A percentile compares a stretch with the other conserved stretches of the same genome.
These are phyloP conservation scores for Periophthalmus modestus DNA, from an alignment of 2,113 vertebrate species.

Conservation along the genomic window DNA sequence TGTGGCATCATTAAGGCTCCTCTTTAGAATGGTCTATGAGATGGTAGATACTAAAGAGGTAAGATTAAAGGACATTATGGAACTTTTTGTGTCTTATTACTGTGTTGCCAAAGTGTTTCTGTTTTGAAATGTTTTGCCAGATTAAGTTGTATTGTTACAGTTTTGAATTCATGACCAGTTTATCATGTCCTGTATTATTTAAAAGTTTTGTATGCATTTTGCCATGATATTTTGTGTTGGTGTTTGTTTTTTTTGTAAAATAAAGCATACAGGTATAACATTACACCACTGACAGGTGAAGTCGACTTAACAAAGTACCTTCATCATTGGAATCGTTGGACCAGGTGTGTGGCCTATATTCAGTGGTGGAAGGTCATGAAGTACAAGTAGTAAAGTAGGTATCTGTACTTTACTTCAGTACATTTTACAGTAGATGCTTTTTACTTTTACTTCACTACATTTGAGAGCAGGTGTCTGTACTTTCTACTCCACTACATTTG, in stretches of 20 bases:
- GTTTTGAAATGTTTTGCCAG: constrained; percentile 1
- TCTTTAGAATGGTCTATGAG: constrained; percentile 34
- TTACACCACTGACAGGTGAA: neutral
- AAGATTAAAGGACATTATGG: neutral
- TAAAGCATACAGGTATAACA: neutral
- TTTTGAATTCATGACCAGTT: neutral
- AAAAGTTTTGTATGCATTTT: neutral
- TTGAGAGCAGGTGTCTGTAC: too few relatives aligned
- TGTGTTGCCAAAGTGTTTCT: neutral
- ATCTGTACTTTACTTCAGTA: too few relatives aligned
- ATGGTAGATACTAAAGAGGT: constrained; percentile 1
- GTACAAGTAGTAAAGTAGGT: too few relatives aligned
- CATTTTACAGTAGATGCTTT: too few relatives aligned
- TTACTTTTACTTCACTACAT: too few relatives aligned
- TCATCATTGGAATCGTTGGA: too few relatives aligned
- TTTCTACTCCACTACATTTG: too few relatives aligned
- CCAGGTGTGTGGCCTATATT: too few relatives aligned
- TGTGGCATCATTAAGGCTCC: constrained; percentile 39
- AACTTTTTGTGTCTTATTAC: neutral
- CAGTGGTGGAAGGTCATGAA: too few relatives aligned
- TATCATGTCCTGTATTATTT: neutral
- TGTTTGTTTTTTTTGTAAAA: constrained; percentile 8
- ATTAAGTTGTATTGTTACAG: neutral
- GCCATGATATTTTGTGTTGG: constrained; percentile 7
- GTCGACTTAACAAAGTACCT: too few relatives aligned